Evolutionary conservation across 2,888 invertebrate genomes (phyloP).

Genomic region (Tuta absoluta): DNA sequence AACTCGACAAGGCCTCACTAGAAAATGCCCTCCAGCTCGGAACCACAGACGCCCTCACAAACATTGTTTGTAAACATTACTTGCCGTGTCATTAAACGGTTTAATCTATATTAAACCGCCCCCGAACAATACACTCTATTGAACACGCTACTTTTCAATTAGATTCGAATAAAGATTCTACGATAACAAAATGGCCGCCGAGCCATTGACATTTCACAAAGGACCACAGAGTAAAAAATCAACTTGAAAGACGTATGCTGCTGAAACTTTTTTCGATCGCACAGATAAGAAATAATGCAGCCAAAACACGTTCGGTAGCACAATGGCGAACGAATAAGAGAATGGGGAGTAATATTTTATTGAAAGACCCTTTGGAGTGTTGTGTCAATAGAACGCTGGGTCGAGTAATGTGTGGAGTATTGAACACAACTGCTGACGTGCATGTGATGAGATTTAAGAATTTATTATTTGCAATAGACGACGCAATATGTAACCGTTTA

Average conservation of each 20-base stretch:
- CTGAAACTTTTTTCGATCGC: constrained; percentile 49
- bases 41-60: constrained; percentile 31
- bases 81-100: constrained; percentile 62
- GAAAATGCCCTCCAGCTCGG: constrained; percentile 6
- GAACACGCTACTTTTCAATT: constrained; percentile 62
- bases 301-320: constrained; percentile 59
- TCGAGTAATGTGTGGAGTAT: constrained; percentile 72
- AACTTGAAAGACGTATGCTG: constrained; percentile 33
- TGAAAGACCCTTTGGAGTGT: constrained; percentile 80
- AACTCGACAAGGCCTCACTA: background rate
- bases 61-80: constrained; percentile 55
- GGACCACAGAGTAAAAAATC: constrained; percentile 33
- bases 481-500: background rate
- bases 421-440: constrained; percentile 36
- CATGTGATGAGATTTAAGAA: constrained; percentile 30
- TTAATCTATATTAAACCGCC: constrained; percentile 46
- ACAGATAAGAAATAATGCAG: constrained; percentile 59
- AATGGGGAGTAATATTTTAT: constrained; percentile 79
- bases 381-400: constrained; percentile 75
- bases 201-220: constrained; percentile 58
- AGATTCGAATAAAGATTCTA: constrained; percentile 52
- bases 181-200: constrained; percentile 71
- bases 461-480: constrained; percentile 34
- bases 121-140: constrained; percentile 42
- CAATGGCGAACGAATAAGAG: constrained; percentile 67